These are phyloP conservation scores for Caenorhabditis sulstoni DNA, from an alignment of 2,888 invertebrate species.

Conservation along the genomic window DNA sequence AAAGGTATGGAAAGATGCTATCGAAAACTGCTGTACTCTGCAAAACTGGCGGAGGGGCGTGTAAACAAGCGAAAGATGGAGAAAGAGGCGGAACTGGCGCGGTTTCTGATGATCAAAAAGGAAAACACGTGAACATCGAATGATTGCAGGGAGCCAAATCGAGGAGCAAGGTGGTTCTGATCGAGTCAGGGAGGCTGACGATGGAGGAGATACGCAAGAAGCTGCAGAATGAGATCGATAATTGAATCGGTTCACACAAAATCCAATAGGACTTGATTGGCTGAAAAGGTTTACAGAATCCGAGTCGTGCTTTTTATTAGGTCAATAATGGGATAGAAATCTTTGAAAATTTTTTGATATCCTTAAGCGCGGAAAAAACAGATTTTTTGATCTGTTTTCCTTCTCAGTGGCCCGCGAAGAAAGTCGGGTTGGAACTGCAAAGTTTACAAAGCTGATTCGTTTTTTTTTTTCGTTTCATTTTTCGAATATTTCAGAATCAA, in stretches of 20 bases:
- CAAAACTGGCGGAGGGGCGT: background rate
- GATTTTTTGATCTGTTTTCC: too few relatives aligned
- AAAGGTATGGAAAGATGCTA: conserved; percentile 81
- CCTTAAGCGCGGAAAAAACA: too few relatives aligned
- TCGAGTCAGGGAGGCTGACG: conserved; percentile 62
- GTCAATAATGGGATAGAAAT: too few relatives aligned
- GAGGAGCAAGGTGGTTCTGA: conserved; percentile 70
- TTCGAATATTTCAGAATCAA: conserved; percentile 13
- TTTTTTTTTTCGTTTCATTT: background rate
- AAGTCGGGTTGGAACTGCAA: too few relatives aligned
- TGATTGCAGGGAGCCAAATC: conserved; percentile 71
- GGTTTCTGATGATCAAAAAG: background rate
- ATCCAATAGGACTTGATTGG: too few relatives aligned
- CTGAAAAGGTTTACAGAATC: too few relatives aligned
- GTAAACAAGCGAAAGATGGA: conserved; percentile 22
- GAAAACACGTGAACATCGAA: conserved; percentile 12
- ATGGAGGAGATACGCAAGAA: conserved; percentile 65
- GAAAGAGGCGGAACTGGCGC: conserved; percentile 1
- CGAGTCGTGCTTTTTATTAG: too few relatives aligned
- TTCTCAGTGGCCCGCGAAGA: too few relatives aligned
- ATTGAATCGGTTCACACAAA: conserved; percentile 27
- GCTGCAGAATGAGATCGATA: conserved; percentile 50
- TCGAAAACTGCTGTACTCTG: conserved; percentile 29
- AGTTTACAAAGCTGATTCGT: background rate
- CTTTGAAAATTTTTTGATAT: too few relatives aligned